phyloP scores from a whole-genome alignment of 1,140 invertebrate genomes.

The Rhagoletis zephyria region DNA sequence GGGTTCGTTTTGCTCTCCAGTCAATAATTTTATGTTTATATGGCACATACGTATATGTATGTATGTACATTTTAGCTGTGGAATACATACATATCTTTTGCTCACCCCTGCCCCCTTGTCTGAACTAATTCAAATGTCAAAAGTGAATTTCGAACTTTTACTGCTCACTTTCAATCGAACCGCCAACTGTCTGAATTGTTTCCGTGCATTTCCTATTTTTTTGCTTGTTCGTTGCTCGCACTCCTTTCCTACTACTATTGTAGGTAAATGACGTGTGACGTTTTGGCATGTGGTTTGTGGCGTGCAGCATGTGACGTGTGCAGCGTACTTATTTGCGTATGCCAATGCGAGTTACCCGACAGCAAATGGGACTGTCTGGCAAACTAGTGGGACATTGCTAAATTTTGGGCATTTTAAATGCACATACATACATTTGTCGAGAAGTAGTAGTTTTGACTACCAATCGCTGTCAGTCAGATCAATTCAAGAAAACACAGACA shows the following conservation, averaged over 20 bases:
- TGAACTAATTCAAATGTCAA: constrained; percentile 50
- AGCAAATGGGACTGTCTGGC: neutral
- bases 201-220: neutral
- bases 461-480: too few species aligned
- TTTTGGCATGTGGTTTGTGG: neutral
- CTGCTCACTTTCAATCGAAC: constrained; percentile 42
- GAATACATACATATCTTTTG: neutral
- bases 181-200: constrained; percentile 21
- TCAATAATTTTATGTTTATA: too few species aligned
- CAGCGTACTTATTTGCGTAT: neutral
- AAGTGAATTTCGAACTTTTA: constrained; percentile 31
- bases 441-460: too few species aligned
- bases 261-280: constrained; percentile 10
- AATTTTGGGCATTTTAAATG: neutral
- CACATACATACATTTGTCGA: too few species aligned
- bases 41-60: too few species aligned
- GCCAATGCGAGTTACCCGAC: neutral
- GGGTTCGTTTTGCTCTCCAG: too few species aligned
- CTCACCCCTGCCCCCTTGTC: too few species aligned
- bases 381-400: neutral
- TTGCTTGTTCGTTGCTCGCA: neutral
- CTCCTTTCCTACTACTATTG: neutral
- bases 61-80: too few species aligned
- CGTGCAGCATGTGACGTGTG: neutral
- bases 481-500: too few species aligned